Conservation (phyloP, 1,140 invertebrate genomes). For the Macrosteles quadrilineatus region DNA sequence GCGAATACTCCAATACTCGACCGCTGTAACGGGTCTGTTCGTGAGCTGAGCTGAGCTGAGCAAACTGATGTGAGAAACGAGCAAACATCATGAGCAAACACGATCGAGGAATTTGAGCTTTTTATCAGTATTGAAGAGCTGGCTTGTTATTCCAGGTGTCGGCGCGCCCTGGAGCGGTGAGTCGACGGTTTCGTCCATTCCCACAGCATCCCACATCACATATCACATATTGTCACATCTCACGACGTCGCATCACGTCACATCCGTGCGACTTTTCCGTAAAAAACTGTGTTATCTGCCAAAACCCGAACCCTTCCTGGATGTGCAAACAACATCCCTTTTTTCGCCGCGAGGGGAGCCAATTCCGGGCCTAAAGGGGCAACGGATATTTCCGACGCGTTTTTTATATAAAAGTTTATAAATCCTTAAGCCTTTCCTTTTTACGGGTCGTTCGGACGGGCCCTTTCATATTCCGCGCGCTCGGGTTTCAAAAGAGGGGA, state of each 20-base stretch:
- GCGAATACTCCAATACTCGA: too few relatives aligned
- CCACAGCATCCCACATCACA: too few relatives aligned
- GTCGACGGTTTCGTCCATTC: too few relatives aligned
- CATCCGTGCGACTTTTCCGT: neutral
- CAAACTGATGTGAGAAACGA: too few relatives aligned
- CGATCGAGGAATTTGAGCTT: constrained; percentile 22
- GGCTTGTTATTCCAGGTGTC: constrained; percentile 27
- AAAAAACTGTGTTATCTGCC: constrained; percentile 12
- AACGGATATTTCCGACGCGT: constrained; percentile 32
- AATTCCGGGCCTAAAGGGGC: constrained; percentile 13
- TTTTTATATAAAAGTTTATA: constrained; percentile 35
- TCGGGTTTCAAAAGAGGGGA: constrained; percentile 34
- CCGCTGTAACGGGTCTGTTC: too few relatives aligned
- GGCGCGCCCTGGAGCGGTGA: neutral
- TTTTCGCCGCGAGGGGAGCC: constrained; percentile 24
- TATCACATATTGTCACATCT: too few relatives aligned
- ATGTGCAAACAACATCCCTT: constrained; percentile 31
- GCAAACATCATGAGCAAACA: constrained; percentile 13
- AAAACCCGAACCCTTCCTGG: constrained; percentile 13
- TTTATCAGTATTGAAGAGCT: constrained; percentile 10
- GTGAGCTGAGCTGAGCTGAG: too few relatives aligned
- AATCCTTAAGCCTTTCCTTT: constrained; percentile 40
- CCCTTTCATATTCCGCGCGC: constrained; percentile 30
- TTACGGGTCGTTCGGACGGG: constrained; percentile 16
- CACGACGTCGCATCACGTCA: too few relatives aligned